Evolutionary conservation across 2,888 invertebrate species (phyloP).

Genomic region (Acleris literana): DNA sequence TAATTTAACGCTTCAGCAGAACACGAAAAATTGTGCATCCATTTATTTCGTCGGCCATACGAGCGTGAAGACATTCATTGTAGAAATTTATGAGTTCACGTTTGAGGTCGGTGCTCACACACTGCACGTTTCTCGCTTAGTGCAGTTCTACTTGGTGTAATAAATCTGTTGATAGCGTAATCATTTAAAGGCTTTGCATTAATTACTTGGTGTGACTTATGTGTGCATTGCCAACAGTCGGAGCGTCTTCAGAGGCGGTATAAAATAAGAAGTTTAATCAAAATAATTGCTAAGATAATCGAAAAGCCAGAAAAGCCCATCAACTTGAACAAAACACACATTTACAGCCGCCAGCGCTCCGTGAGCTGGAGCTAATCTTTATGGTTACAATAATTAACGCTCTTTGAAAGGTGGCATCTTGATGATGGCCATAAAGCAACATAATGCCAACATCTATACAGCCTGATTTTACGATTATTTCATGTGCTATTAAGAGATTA

Average conservation of each 20-base stretch:
- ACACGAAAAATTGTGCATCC: conserved; percentile 74
- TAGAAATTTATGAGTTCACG: conserved; percentile 64
- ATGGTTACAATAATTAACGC: conserved; percentile 51
- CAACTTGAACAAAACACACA: neutral
- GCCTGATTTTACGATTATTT: conserved; percentile 61
- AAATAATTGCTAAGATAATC: too few species aligned
- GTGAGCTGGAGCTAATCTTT: conserved; percentile 21
- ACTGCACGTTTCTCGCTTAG: conserved; percentile 9
- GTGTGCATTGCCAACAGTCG: neutral
- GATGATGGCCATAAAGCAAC: conserved; percentile 62
- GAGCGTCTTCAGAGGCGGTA: neutral
- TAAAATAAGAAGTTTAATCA: too few species aligned
- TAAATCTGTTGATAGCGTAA: conserved; percentile 16
- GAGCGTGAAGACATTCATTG: conserved; percentile 67
- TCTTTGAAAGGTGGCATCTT: conserved; percentile 58
- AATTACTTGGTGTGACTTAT: neutral
- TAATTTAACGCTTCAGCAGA: conserved; percentile 76
- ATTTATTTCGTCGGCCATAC: conserved; percentile 71
- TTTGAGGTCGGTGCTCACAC: conserved; percentile 39
- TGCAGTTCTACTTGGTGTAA: conserved; percentile 7
- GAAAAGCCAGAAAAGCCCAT: neutral
- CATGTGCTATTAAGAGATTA: conserved; percentile 52
- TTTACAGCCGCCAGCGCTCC: conserved; percentile 18
- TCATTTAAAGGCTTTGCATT: conserved; percentile 16
- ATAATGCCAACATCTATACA: conserved; percentile 58